Base-by-base conservation (phyloP, 1,140 invertebrate genomes). In the Drosophila kikkawai region DNA sequence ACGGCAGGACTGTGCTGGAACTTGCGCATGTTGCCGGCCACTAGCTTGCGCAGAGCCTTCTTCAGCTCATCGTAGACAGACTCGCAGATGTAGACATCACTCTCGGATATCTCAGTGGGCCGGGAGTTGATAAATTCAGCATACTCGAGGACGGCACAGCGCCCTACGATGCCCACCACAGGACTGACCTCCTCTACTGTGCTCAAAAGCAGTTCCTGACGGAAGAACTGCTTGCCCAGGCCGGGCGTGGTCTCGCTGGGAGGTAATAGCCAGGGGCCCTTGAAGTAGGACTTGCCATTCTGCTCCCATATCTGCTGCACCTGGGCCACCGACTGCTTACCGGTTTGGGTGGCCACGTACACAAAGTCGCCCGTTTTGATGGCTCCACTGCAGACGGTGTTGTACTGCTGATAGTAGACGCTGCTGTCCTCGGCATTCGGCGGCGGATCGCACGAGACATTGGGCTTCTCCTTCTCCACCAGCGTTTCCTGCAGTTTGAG, bases 241-340 rank as follows among this genome's bases (percentile, higher is more conserved):
- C 94, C 95, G 60, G 95, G 95, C 92, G 94, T 95, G 56, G 99
- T 96, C 94, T 99, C 98, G 19, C 95, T 94, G 4, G 99, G 97
- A 53, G 96, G 95, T 45, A 99, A 95, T 80, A 99, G 96, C 96
- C 97, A 98, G 0, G 98, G 97, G 2, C 99, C 99, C 79, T 96
- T 97, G 93, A 99, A 98, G 90, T 97, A 99, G 51, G 96, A 96
- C 81, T 97, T 97, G 36, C 96, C 97, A 82, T 97, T 94, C 88
- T 97, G 97, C 78, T 96, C 96, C 98, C 98, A 99, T 86, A 99
- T 97, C 68, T 96, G 96, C 93, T 99, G 98, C 77, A 99, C 96
- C 93, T 98, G 96, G n/a, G 97, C 97, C 66, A 99, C 97, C 61
- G 97, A 95, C 92, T 97, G 97, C 91, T 96, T 96, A 36, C 97